Conservation (phyloP, 2,113 vertebrate genomes). For the Heptranchias perlo region DNA sequence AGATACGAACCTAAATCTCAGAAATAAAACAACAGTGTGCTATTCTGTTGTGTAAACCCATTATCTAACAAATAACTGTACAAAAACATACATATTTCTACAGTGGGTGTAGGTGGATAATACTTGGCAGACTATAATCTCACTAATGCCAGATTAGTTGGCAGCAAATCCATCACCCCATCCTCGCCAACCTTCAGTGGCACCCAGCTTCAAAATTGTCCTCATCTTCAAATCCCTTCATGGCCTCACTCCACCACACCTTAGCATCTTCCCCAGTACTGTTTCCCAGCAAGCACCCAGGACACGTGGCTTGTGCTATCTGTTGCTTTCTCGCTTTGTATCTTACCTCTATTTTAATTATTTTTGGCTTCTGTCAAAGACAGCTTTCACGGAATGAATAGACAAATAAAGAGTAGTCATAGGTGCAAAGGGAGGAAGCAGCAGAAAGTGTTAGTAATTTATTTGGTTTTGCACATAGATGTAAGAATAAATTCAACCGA, state of each 20-base stretch:
- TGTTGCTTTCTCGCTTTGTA: background rate
- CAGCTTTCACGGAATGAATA: background rate
- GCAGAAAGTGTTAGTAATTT: background rate
- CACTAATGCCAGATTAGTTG: background rate
- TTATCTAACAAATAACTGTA: background rate
- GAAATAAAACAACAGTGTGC: background rate
- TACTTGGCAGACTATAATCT: background rate
- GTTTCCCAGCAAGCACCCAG: background rate
- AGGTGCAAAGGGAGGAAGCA: background rate
- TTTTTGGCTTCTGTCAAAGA: background rate
- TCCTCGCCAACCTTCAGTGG: background rate
- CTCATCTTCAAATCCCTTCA: background rate
- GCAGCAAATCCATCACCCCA: background rate
- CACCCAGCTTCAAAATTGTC: background rate
- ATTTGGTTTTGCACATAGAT: background rate
- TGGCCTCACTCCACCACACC: background rate
- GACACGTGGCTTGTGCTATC: background rate
- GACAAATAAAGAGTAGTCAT: background rate
- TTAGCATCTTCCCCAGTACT: background rate
- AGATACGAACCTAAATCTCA: background rate
- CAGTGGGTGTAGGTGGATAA: background rate
- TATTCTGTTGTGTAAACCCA: background rate
- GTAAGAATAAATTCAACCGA: background rate
- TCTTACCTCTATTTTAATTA: background rate
- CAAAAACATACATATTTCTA: background rate